A percentile compares a stretch with the other conserved stretches of the same genome.
These are phyloP conservation scores for Eremobia ochroleuca DNA, from an alignment of 2,888 invertebrate species.

Conservation along the genomic window DNA sequence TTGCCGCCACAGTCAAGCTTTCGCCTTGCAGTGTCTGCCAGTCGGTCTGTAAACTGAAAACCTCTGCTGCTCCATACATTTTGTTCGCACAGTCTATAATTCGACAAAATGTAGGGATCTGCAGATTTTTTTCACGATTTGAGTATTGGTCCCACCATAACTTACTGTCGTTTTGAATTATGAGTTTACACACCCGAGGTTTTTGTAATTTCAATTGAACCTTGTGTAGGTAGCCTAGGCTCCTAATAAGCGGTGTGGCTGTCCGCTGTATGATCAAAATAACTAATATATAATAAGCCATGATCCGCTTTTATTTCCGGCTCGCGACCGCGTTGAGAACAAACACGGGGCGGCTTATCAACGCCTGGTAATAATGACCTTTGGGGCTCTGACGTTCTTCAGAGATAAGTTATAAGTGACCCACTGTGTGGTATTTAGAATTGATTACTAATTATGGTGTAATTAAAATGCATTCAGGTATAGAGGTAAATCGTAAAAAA, in stretches of 20 bases:
- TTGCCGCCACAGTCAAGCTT: not conserved
- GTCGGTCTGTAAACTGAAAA: not conserved
- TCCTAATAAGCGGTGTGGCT: not conserved
- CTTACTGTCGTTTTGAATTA: not conserved
- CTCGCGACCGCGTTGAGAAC: not conserved
- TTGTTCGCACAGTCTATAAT: not conserved
- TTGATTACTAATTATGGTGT: slow-evolving; percentile 16
- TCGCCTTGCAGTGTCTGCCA: not conserved
- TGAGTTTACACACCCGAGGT: not conserved
- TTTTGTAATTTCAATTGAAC: not conserved
- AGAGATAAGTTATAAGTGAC: slow-evolving; percentile 33
- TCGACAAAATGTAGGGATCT: not conserved
- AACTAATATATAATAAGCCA: not conserved
- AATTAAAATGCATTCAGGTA: not conserved
- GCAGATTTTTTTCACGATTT: not conserved
- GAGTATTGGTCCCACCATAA: not conserved
- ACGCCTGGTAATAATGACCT: slow-evolving; percentile 26
- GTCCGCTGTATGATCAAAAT: not conserved
- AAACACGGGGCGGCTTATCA: slow-evolving; percentile 26
- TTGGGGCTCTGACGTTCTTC: slow-evolving; percentile 37
- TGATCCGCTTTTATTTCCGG: slow-evolving; percentile 13
- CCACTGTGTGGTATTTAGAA: not conserved
- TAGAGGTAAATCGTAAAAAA: not conserved
- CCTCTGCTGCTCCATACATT: not conserved
- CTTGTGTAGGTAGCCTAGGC: not conserved